Evolutionary conservation across 2,888 invertebrate species (phyloP).

Genomic region (Lochmaea capreae): DNA sequence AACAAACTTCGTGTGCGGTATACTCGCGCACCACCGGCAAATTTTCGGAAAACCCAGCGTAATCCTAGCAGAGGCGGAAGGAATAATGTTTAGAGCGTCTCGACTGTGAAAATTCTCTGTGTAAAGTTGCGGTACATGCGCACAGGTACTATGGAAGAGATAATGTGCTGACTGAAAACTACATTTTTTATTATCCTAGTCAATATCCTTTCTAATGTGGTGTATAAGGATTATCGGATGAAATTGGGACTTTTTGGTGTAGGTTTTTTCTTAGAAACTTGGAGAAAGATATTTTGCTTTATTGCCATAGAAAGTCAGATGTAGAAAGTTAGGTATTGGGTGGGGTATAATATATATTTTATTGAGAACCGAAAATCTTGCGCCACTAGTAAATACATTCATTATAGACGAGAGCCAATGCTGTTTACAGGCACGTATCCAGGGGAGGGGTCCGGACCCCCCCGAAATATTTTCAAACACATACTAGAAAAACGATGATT

Average conservation of each 20-base stretch:
- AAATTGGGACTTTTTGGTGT: neutral
- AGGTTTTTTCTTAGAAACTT: neutral
- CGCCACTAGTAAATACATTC: no score
- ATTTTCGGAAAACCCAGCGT: neutral
- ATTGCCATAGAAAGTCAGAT: no score
- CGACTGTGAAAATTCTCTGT: constrained; percentile 8
- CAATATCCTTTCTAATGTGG: neutral
- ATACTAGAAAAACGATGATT: no score
- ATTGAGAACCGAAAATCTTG: no score
- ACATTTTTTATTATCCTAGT: constrained; percentile 11
- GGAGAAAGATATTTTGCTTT: no score
- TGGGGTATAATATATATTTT: no score
- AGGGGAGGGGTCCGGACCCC: no score
- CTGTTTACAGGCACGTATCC: no score
- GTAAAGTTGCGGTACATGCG: constrained; percentile 30
- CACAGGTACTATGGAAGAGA: constrained; percentile 20
- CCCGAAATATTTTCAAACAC: no score
- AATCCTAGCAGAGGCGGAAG: constrained; percentile 4
- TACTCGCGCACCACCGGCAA: neutral
- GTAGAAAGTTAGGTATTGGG: no score
- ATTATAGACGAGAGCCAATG: no score
- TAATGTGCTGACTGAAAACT: constrained; percentile 23
- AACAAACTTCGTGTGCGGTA: neutral
- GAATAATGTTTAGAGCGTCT: constrained; percentile 14
- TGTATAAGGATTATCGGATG: neutral